These are phyloP conservation scores for Psittacara wagleri DNA, from an alignment of 2,113 vertebrate species.

Conservation along the genomic window DNA sequence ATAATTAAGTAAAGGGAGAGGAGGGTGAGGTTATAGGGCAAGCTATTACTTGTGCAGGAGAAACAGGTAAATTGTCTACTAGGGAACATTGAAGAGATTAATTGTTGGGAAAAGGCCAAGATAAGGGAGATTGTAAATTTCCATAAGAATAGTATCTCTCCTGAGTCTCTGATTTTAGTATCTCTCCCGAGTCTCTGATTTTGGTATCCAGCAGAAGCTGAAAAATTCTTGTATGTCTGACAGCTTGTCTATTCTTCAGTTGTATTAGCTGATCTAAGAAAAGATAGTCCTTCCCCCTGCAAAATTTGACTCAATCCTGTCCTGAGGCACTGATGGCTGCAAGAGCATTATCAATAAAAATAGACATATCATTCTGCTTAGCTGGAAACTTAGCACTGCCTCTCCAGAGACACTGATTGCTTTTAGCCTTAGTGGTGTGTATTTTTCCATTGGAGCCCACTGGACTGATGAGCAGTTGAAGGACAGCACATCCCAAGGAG, in stretches of 20 bases:
- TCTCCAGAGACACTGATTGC: not conserved
- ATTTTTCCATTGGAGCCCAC: accelerated
- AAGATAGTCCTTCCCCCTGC: not conserved
- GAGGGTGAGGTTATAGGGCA: not conserved
- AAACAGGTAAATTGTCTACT: not conserved
- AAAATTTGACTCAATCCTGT: not conserved
- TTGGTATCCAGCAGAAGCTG: not conserved
- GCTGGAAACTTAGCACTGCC: accelerated
- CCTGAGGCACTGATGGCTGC: not conserved
- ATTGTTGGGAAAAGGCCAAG: not conserved
- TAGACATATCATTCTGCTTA: not conserved
- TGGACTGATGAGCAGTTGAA: not conserved
- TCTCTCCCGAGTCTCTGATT: accelerated
- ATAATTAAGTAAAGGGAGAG: not conserved
- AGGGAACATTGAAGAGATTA: not conserved
- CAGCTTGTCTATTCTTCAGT: not conserved
- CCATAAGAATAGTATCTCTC: not conserved
- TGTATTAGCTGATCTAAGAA: not conserved
- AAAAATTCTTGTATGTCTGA: not conserved
- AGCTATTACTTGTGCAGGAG: not conserved
- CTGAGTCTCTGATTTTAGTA: not conserved
- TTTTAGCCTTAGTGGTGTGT: accelerated
- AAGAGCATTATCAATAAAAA: not conserved
- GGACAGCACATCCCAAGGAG: not conserved
- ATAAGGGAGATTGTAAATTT: not conserved